These are phyloP conservation scores for Aricia agestis DNA, from an alignment of 1,140 invertebrate genomes.

Conservation along the genomic window DNA sequence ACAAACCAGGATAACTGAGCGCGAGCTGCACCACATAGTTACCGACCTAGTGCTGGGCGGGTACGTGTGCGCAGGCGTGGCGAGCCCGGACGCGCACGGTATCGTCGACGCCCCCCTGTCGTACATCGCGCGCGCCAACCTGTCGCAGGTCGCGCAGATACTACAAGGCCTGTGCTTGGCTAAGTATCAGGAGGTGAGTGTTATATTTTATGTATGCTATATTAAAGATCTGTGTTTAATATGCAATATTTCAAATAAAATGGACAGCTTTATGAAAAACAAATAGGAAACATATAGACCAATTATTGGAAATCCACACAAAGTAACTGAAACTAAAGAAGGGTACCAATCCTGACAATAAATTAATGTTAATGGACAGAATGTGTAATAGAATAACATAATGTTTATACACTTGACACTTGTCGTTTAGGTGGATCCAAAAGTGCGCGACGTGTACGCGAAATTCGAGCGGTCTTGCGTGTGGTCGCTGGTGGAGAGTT, in stretches of 20 bases:
- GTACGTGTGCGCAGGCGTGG: constrained; percentile 97
- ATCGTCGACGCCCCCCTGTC: constrained; percentile 96
- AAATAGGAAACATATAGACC: no score
- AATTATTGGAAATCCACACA: no score
- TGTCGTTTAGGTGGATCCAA: constrained; percentile 48
- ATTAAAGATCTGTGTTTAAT: no score
- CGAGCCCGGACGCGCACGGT: constrained; percentile 97
- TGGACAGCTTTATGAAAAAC: no score
- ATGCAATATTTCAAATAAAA: no score
- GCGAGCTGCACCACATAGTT: constrained; percentile 87
- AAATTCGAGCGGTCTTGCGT: constrained; percentile 60
- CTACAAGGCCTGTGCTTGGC: constrained; percentile 92
- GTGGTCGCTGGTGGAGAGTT: constrained; percentile 55
- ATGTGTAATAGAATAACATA: no score
- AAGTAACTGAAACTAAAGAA: no score
- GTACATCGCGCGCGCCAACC: constrained; percentile 92
- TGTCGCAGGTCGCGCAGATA: constrained; percentile 94
- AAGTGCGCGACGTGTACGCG: constrained; percentile 57
- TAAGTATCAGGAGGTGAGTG: constrained; percentile 84
- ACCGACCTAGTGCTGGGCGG: constrained; percentile 95
- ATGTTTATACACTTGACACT: neutral
- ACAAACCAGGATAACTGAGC: constrained; percentile 65
- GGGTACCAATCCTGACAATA: no score
- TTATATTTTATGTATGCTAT: no score
- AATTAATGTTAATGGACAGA: no score